Evolutionary conservation across 2,888 invertebrate species (phyloP).

Genomic region (Polydrusus cervinus): DNA sequence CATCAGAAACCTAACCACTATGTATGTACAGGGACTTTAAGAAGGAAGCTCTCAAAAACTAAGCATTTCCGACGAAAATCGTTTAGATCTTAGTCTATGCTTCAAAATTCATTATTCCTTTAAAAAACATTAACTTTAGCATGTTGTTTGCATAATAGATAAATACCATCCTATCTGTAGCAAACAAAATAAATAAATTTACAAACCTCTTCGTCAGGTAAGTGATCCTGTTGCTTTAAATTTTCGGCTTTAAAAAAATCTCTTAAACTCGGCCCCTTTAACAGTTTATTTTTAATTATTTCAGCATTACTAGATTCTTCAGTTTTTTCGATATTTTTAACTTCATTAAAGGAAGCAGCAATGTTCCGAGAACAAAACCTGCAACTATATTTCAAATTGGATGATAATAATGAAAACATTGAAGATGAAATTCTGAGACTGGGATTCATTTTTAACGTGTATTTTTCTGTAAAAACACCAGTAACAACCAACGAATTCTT

Average conservation of each 20-base stretch:
- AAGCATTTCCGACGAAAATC: too few species aligned
- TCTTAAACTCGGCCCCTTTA: slow-evolving; percentile 75
- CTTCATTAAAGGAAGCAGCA: neutral
- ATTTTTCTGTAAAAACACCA: neutral
- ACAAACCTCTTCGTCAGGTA: slow-evolving; percentile 60
- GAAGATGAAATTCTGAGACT: slow-evolving; percentile 3
- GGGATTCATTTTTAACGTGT: slow-evolving; percentile 3
- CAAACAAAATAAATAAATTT: neutral
- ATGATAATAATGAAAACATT: neutral
- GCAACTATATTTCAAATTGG: neutral
- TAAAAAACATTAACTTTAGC: too few species aligned
- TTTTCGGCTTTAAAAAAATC: slow-evolving; percentile 72
- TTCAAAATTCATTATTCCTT: too few species aligned
- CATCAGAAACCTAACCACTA: too few species aligned
- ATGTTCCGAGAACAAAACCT: slow-evolving; percentile 7
- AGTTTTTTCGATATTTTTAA: neutral
- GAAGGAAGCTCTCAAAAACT: too few species aligned
- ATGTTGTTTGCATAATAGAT: too few species aligned
- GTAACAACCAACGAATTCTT: too few species aligned
- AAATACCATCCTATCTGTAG: too few species aligned
- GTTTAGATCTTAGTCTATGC: too few species aligned
- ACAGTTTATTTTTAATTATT: slow-evolving; percentile 63
- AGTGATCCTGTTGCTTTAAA: slow-evolving; percentile 57
- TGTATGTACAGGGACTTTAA: too few species aligned
- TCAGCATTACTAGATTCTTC: neutral